Conservation (phyloP, 2,888 invertebrate genomes). For the Mesodorylaimus sp. region DNA sequence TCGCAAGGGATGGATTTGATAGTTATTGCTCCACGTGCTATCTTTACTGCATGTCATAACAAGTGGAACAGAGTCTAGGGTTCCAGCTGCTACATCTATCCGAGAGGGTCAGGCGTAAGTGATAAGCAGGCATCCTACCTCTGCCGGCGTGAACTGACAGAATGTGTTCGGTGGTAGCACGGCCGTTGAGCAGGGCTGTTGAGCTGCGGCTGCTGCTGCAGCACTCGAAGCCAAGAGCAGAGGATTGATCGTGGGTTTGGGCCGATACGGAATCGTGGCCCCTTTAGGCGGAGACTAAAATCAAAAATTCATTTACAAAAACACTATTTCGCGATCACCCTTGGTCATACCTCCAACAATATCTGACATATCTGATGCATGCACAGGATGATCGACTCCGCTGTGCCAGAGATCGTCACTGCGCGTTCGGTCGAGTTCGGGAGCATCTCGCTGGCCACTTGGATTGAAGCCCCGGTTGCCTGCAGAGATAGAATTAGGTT, state of each 20-base stretch:
- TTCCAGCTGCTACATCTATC: no score
- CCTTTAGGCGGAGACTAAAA: slow-evolving; percentile 95
- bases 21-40: no score
- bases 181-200: no score
- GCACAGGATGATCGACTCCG: slow-evolving; percentile 94
- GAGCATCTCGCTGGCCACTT: slow-evolving; percentile 94
- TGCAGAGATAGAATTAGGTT: no score
- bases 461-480: slow-evolving; percentile 42
- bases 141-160: background rate
- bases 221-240: slow-evolving; percentile 24
- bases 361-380: slow-evolving; percentile 98
- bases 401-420: slow-evolving; percentile 89
- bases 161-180: slow-evolving; percentile 14
- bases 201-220: slow-evolving; percentile 17
- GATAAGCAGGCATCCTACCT: no score
- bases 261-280: slow-evolving; percentile 96
- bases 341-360: slow-evolving; percentile 93
- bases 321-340: no score
- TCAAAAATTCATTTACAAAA: no score
- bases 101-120: no score
- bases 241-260: slow-evolving; percentile 38
- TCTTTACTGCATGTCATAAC: no score
- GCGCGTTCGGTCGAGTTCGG: slow-evolving; percentile 96
- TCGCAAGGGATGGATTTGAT: no score
- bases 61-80: no score